phyloP scores from a whole-genome alignment of 53 echinoderm and acorn worm species.

The Paracentrotus lividus region DNA sequence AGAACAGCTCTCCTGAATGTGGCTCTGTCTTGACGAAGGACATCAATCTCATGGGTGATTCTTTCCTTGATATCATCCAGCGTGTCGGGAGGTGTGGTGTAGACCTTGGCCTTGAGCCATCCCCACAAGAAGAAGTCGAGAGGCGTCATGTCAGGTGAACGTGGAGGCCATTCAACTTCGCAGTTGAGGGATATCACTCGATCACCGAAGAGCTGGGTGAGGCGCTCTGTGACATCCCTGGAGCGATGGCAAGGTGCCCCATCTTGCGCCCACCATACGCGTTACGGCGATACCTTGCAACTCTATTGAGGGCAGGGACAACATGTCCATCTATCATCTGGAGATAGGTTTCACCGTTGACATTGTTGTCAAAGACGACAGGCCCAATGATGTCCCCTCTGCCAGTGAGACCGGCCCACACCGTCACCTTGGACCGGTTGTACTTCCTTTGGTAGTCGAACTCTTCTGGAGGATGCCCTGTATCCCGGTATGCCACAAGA shows the following conservation, averaged over 20 bases:
- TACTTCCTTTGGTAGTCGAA: background rate
- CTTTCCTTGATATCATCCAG: too few species aligned
- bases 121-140: constrained; percentile 57
- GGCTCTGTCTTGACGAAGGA: too few species aligned
- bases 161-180: constrained; percentile 55
- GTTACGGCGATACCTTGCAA: constrained; percentile 49
- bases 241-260: constrained; percentile 72
- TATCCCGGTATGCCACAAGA: background rate
- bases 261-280: constrained; percentile 75
- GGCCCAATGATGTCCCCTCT: constrained; percentile 57
- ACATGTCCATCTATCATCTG: constrained; percentile 56
- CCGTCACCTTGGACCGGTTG: constrained; percentile 27
- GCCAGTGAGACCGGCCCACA: constrained; percentile 56
- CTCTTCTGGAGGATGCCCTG: background rate
- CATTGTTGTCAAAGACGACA: constrained; percentile 58
- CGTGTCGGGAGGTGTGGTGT: constrained; percentile 53
- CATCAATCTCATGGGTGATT: too few species aligned
- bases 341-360: constrained; percentile 47
- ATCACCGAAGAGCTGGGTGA: constrained; percentile 63
- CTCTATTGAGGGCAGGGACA: constrained; percentile 56
- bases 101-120: constrained; percentile 18
- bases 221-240: constrained; percentile 47
- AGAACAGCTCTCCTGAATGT: too few species aligned
- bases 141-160: constrained; percentile 39
- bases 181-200: constrained; percentile 59